A percentile compares a stretch with the other conserved stretches of the same genome.
Evolutionary conservation across 2,113 vertebrate species (phyloP).

Genomic region (Dicentrarchus labrax): DNA sequence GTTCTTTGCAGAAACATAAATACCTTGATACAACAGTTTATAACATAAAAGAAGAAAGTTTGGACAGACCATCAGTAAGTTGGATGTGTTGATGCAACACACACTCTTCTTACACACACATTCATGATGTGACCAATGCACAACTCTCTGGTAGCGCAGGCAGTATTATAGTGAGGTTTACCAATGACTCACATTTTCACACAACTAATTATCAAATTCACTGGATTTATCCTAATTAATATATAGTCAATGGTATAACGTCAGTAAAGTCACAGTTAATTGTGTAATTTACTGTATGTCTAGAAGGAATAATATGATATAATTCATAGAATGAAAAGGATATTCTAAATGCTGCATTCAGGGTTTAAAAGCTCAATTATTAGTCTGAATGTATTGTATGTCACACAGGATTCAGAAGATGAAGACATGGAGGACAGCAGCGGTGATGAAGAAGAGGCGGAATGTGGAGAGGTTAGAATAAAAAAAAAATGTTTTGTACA

Average conservation of each 20-base stretch:
- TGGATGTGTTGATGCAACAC: slow-evolving; percentile 3
- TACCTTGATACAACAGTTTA: background rate
- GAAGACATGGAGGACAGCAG: slow-evolving; percentile 47
- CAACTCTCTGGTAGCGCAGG: too few species aligned
- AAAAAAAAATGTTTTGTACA: background rate
- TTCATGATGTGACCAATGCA: background rate
- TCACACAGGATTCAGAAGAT: slow-evolving; percentile 77
- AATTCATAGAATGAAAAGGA: background rate
- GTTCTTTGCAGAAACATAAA: slow-evolving; percentile 49
- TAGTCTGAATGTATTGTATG: background rate
- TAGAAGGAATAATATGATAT: background rate
- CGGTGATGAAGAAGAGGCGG: slow-evolving; percentile 44
- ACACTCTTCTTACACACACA: background rate
- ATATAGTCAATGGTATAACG: background rate
- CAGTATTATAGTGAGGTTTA: background rate
- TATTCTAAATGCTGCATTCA: background rate
- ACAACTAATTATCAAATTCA: background rate
- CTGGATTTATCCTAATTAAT: background rate
- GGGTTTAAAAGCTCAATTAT: background rate
- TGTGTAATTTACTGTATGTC: background rate
- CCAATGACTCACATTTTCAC: background rate
- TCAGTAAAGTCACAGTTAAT: background rate
- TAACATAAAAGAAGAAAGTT: background rate
- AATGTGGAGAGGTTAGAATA: slow-evolving; percentile 37
- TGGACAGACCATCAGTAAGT: slow-evolving; percentile 67